Evolutionary conservation across 2,113 vertebrate species (phyloP), one percentile per base, ranked within the genome.

Genomic region (Lophura nycthemera): DNA sequence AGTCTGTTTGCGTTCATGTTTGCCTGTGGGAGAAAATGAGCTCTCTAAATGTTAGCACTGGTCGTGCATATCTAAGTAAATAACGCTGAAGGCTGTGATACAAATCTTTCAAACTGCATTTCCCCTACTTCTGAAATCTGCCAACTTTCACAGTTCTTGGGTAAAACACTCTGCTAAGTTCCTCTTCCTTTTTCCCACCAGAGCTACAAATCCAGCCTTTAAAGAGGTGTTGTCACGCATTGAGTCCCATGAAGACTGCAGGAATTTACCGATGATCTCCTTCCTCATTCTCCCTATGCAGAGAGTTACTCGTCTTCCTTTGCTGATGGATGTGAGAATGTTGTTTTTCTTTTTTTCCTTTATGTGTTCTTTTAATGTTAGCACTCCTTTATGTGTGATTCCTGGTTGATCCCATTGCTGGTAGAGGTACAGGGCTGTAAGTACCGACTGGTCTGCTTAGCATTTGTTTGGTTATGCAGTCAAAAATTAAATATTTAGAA

Each of bases 221-320:
- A 99, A 99, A 94, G 99, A 99, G 93, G 98, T 95, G 6, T 20
- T 99, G 71, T 98, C 97, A 30, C 97, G 97, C 86, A 99, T 99
- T 2, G 99, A 99, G 96, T 95, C 97, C 88, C 98, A 99, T 9
- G 97, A 98, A 82, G 99, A 99, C 7, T 99, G 99, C 90, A 96
- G 98, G 93, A 99, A 99, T 89, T 95, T 99, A 69, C 99, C 99
- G 15, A 99, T 99, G 99, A 99, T 99, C 97, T 99, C 99, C 7
- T 99, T 99, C 93, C 99, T 99, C 87, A 99, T 99, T 72, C 99
- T 99, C 32, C 99, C 99, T 87, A 99, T 99, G 99, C 99, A 99
- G 97, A 98, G 99, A 34, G 99, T 99, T 86, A 99, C 99, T 4
- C 98, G 99, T 2, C 98, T 99, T 16, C 99, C 99, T 22, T 92